Percentiles rank a stretch among this genome's conserved stretches.
Conservation (phyloP, 2,888 invertebrate genomes). For the Baronia brevicornis region DNA sequence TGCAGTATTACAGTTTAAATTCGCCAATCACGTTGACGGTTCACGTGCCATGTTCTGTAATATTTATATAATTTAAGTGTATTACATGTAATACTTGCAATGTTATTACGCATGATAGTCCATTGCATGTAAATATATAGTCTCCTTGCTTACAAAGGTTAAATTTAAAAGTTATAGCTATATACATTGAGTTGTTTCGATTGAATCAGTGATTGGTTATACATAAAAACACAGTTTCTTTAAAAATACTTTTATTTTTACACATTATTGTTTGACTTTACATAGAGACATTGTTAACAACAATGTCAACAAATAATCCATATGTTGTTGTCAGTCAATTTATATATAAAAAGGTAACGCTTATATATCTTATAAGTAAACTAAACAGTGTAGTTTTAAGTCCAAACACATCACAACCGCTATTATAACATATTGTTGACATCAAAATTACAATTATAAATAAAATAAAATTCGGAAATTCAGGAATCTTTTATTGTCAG, state of each 20-base stretch:
- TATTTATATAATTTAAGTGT: conserved; percentile 16
- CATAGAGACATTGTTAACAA: not conserved
- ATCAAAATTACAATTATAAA: conserved; percentile 8
- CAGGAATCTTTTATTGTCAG: conserved; percentile 13
- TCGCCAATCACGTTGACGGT: not conserved
- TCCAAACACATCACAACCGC: conserved; percentile 7
- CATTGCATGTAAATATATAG: too few relatives aligned
- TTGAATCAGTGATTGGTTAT: conserved; percentile 46
- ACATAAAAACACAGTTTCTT: conserved; percentile 51
- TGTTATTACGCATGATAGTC: too few relatives aligned
- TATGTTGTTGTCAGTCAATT: too few relatives aligned
- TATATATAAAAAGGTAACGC: too few relatives aligned
- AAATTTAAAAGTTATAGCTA: too few relatives aligned
- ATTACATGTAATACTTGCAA: conserved; percentile 13
- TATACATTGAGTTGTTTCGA: too few relatives aligned
- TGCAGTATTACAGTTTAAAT: too few relatives aligned
- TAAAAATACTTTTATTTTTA: conserved; percentile 34
- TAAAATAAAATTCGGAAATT: conserved; percentile 16
- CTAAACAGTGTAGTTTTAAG: conserved; percentile 3
- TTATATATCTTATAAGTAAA: too few relatives aligned
- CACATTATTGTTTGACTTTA: not conserved
- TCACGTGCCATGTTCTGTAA: conserved; percentile 35
- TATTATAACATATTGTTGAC: conserved; percentile 12
- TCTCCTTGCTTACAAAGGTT: conserved; percentile 13
- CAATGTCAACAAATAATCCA: too few relatives aligned